Conservation (phyloP, 2,113 vertebrate genomes). For the Seriola dumerili region DNA sequence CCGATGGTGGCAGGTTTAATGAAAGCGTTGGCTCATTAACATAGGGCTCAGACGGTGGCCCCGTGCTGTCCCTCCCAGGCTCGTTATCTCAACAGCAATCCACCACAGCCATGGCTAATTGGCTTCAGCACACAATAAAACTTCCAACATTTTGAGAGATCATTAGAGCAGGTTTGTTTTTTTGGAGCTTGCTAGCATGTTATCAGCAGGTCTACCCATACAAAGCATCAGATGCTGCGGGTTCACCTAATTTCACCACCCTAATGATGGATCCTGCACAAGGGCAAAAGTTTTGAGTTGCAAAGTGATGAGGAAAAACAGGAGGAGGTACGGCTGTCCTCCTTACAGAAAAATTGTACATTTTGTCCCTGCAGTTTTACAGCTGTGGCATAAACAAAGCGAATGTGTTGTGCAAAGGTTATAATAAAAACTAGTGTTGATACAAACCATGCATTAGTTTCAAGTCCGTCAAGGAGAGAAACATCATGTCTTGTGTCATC, state of each 20-base stretch:
- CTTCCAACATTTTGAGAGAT: slow-evolving; percentile 59
- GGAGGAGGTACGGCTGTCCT: background rate
- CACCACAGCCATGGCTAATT: slow-evolving; percentile 65
- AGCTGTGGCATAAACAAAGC: slow-evolving; percentile 5
- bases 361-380: background rate
- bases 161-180: slow-evolving; percentile 61
- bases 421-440: background rate
- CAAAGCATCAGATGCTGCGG: slow-evolving; percentile 34
- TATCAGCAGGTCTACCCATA: slow-evolving; percentile 36
- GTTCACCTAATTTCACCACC: slow-evolving; percentile 38
- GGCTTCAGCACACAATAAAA: slow-evolving; percentile 59
- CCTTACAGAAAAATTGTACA: background rate
- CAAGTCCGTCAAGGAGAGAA: background rate
- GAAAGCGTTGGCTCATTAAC: slow-evolving; percentile 78
- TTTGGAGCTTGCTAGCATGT: slow-evolving; percentile 38
- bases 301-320: slow-evolving; percentile 24
- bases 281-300: slow-evolving; percentile 13
- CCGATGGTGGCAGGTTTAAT: slow-evolving; percentile 72
- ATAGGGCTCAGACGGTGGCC: slow-evolving; percentile 63
- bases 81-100: slow-evolving; percentile 69
- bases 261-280: slow-evolving; percentile 21
- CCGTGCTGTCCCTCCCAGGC: slow-evolving; percentile 55
- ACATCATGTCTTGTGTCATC: background rate
- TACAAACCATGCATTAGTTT: background rate
- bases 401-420: background rate